phyloP scores from a whole-genome alignment of 2,113 vertebrate genomes.

The Tamias sibiricus region DNA sequence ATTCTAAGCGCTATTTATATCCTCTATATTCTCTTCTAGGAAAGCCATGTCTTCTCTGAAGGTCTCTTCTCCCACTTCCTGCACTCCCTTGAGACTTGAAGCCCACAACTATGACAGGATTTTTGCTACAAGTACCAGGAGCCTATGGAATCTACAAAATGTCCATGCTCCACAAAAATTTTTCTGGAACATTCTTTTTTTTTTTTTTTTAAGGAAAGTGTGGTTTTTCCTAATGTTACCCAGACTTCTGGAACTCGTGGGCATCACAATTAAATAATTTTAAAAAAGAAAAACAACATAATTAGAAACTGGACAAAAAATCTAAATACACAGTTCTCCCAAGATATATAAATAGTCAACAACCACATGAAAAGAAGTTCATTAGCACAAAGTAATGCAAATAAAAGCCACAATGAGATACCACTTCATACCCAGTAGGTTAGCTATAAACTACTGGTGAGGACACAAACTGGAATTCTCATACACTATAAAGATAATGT shows the following conservation, averaged over 20 bases:
- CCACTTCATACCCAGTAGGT: neutral
- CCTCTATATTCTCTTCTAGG: constrained; percentile 72
- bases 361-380: neutral
- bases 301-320: neutral
- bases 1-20: constrained; percentile 91
- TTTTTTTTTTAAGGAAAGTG: too few species aligned
- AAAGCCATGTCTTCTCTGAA: constrained; percentile 82
- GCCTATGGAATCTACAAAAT: neutral
- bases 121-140: neutral
- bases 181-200: neutral
- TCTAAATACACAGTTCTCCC: neutral
- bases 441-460: neutral
- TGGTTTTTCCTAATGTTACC: neutral
- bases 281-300: neutral
- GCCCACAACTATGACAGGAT: neutral
- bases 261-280: neutral
- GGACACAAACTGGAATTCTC: neutral
- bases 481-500: neutral
- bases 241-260: neutral
- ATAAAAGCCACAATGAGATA: neutral
- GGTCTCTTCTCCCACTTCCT: constrained; percentile 67
- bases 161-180: neutral
- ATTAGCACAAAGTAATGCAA: too few species aligned
- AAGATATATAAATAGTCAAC: neutral
- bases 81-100: too few species aligned